phyloP scores from a whole-genome alignment of 2,888 invertebrate species.

The Onchidella celtica region DNA sequence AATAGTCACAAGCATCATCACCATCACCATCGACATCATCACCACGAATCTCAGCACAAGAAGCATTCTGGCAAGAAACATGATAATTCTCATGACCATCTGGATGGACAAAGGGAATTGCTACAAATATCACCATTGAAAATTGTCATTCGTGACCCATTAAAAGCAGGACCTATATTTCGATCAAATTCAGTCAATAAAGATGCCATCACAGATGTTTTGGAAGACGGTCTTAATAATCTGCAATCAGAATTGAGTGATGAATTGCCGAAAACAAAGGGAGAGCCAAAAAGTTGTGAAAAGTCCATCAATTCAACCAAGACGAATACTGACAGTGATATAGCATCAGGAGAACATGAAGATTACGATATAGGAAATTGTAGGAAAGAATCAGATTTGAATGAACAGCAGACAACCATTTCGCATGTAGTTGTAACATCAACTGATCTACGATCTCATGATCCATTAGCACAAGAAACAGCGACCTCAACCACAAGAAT shows the following conservation, averaged over 20 bases:
- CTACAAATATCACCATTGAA: slow-evolving; percentile 51
- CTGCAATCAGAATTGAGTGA: not conserved
- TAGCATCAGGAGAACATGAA: not conserved
- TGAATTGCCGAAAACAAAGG: not conserved
- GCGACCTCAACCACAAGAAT: too few species aligned
- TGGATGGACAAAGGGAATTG: slow-evolving; percentile 42
- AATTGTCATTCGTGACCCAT: slow-evolving; percentile 51
- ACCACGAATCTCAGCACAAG: slow-evolving; percentile 46
- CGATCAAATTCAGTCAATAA: not conserved
- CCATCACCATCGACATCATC: slow-evolving; percentile 58
- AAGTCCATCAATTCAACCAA: too few species aligned
- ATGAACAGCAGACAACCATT: too few species aligned
- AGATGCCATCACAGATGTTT: not conserved
- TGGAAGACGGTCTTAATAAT: not conserved
- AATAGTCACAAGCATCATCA: slow-evolving; percentile 44
- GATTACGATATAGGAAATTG: not conserved
- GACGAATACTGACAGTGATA: too few species aligned
- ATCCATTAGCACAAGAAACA: too few species aligned
- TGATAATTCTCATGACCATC: not conserved
- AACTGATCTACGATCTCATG: too few species aligned
- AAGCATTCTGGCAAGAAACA: slow-evolving; percentile 39
- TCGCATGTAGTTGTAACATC: too few species aligned
- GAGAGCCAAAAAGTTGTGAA: too few species aligned
- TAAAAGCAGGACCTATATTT: slow-evolving; percentile 29
- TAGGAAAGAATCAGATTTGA: not conserved